Percentiles rank a stretch among this genome's conserved stretches.
phyloP scores from a whole-genome alignment of 1,140 invertebrate genomes.

The Hyposmocoma kahamanoa region DNA sequence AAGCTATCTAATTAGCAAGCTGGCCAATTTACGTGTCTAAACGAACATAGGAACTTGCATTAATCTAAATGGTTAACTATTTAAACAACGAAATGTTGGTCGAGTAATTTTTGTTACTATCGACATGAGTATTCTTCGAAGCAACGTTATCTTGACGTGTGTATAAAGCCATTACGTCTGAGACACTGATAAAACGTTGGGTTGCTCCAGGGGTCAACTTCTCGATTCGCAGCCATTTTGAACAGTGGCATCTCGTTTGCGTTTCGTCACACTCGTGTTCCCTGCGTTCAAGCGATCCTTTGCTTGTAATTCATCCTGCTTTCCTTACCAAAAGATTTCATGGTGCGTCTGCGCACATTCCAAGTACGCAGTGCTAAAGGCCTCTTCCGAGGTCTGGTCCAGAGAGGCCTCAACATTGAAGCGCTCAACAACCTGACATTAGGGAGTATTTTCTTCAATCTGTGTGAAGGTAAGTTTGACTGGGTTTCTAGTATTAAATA shows the following conservation, averaged over 20 bases:
- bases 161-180: not conserved
- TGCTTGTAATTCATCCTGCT: conserved; percentile 17
- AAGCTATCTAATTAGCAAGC: no score
- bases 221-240: conserved; percentile 44
- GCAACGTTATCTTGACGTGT: not conserved
- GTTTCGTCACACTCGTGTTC: conserved; percentile 22
- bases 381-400: conserved; percentile 20
- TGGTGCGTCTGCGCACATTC: conserved; percentile 45
- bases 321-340: conserved; percentile 38
- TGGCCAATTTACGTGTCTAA: no score
- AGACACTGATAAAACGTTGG: not conserved
- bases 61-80: no score
- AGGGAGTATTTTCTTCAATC: conserved; percentile 34
- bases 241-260: conserved; percentile 43
- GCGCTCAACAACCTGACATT: conserved; percentile 15
- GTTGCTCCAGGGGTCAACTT: not conserved
- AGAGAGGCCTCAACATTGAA: conserved; percentile 23
- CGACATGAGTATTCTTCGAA: no score
- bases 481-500: no score
- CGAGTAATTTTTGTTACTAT: no score
- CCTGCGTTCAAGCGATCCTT: conserved; percentile 15
- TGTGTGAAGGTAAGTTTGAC: conserved; percentile 62
- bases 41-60: no score
- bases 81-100: no score
- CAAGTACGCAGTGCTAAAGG: conserved; percentile 22